Percentiles rank a stretch among this genome's conserved stretches.
These are phyloP conservation scores for Andrena trimmerana DNA, from an alignment of 2,888 invertebrate species.

Conservation along the genomic window DNA sequence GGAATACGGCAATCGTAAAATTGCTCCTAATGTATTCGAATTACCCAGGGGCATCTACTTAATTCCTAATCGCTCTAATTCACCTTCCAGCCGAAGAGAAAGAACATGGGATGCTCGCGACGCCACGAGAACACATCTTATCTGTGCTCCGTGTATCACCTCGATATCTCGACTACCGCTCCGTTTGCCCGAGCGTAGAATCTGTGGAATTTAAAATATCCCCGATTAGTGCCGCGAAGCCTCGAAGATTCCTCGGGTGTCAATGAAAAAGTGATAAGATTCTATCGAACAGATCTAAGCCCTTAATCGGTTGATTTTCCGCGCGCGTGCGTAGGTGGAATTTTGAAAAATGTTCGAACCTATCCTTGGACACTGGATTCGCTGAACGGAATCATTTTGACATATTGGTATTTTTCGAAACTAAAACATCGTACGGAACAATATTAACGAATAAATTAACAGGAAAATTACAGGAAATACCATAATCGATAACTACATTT, in stretches of 20 bases:
- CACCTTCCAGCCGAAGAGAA: background rate
- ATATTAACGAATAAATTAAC: no score
- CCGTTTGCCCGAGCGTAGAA: background rate
- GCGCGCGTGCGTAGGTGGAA: slow-evolving; percentile 22
- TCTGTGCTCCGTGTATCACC: background rate
- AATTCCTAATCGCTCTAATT: background rate
- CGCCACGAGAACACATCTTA: background rate
- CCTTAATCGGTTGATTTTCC: background rate
- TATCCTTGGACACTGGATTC: no score
- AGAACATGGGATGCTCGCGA: background rate
- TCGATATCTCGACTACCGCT: background rate
- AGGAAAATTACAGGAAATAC: background rate
- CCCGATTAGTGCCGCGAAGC: background rate
- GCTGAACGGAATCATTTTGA: no score
- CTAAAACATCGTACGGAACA: no score
- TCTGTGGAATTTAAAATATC: background rate
- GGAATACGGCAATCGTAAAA: background rate
- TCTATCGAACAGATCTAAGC: background rate
- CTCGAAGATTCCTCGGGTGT: background rate
- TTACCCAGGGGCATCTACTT: background rate
- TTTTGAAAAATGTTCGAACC: background rate
- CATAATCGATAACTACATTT: background rate
- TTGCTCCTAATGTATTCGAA: background rate
- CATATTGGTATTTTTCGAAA: no score
- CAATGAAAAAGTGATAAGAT: background rate